A percentile compares a stretch with the other conserved stretches of the same genome.
Conservation (phyloP, 1,140 invertebrate species). For the Diploscapter pachys region DNA sequence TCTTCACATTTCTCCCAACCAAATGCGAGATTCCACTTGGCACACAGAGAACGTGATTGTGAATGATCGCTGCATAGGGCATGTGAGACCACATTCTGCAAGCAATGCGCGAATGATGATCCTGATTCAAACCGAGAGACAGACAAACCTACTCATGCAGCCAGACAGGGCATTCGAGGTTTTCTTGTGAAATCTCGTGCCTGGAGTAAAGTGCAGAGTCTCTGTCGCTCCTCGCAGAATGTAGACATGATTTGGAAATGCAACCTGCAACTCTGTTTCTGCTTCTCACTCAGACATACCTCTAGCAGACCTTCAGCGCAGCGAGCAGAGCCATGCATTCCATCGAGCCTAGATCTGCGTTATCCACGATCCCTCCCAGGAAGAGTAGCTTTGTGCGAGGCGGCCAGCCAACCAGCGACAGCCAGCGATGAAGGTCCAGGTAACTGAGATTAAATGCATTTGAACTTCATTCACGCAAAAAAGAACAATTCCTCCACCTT, state of each 20-base stretch:
- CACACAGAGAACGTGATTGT: slow-evolving; percentile 11
- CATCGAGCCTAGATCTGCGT: slow-evolving; percentile 15
- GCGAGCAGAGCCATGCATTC: slow-evolving; percentile 27
- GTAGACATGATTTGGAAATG: no score
- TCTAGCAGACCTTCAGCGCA: slow-evolving; percentile 18
- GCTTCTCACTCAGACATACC: no score
- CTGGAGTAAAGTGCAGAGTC: background rate
- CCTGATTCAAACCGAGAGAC: no score
- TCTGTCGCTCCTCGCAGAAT: slow-evolving; percentile 1
- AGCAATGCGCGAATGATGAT: background rate
- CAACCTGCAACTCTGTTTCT: no score
- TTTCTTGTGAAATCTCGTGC: no score
- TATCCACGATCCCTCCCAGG: slow-evolving; percentile 26
- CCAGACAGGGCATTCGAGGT: no score
- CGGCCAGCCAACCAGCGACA: slow-evolving; percentile 26
- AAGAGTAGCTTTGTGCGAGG: slow-evolving; percentile 20
- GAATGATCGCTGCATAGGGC: slow-evolving; percentile 19
- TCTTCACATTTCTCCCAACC: no score
- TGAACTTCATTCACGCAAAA: background rate
- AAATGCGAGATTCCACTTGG: slow-evolving; percentile 25
- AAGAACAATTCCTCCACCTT: background rate
- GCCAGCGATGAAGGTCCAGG: slow-evolving; percentile 22
- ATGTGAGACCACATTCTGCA: slow-evolving; percentile 22
- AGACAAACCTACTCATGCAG: no score
- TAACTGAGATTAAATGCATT: slow-evolving; percentile 19